These are phyloP conservation scores for Hypena proboscidalis DNA, from an alignment of 2,888 invertebrate genomes.

Conservation along the genomic window DNA sequence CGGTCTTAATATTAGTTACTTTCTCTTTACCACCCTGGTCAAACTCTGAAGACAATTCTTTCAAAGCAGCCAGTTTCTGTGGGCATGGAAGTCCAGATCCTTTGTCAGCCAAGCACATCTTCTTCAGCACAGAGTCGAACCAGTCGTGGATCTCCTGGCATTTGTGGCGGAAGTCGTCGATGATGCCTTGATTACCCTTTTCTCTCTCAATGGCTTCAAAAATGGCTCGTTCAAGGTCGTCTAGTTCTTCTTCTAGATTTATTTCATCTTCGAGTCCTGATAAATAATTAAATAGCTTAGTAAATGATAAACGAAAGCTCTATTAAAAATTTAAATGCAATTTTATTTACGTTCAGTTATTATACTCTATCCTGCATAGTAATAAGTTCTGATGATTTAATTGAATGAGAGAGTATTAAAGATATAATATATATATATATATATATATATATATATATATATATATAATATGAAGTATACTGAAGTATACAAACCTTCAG, in stretches of 20 bases:
- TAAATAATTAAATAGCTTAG: neutral
- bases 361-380: no score
- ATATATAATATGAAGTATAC: neutral
- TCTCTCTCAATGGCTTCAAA: constrained; percentile 90
- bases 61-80: constrained; percentile 91
- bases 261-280: constrained; percentile 87
- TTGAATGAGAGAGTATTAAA: neutral
- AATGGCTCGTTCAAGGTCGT: constrained; percentile 89
- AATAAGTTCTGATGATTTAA: no score
- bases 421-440: neutral
- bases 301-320: neutral
- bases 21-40: constrained; percentile 89
- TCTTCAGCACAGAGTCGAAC: constrained; percentile 92
- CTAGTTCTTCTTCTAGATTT: constrained; percentile 89
- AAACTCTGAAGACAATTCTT: constrained; percentile 90
- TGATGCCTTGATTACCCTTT: constrained; percentile 90
- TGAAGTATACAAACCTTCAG: constrained; percentile 85
- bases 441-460: neutral
- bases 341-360: no score
- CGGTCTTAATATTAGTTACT: constrained; percentile 88
- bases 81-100: constrained; percentile 93
- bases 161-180: constrained; percentile 91
- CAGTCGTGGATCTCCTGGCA: constrained; percentile 92
- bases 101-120: constrained; percentile 93
- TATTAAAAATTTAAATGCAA: no score